Percentiles rank a stretch among this genome's conserved stretches.
Evolutionary conservation across 1,140 invertebrate species (phyloP).

Genomic region (Sitobion miscanthi): DNA sequence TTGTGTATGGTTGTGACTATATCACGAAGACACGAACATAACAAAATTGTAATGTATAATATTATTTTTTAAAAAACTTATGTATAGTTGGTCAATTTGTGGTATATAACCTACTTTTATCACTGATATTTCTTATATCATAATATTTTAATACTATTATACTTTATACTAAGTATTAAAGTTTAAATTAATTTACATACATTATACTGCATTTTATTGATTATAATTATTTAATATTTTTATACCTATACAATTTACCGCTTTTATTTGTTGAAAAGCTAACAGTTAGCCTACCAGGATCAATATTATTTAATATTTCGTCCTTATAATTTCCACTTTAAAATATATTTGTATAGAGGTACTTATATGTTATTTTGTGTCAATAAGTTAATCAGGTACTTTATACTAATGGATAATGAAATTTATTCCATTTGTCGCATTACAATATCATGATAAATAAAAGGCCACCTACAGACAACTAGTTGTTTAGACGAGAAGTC

Average conservation of each 20-base stretch:
- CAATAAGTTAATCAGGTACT: background rate
- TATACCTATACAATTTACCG: background rate
- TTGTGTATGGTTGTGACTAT: background rate
- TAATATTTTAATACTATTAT: background rate
- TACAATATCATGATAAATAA: background rate
- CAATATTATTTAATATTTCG: background rate
- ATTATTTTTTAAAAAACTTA: too few relatives aligned
- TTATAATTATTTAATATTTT: background rate
- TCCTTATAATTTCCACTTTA: background rate
- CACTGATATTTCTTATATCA: background rate
- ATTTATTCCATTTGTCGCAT: conserved; percentile 24
- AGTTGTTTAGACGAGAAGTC: background rate
- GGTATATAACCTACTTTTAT: background rate
- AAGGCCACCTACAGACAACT: background rate
- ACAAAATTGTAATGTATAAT: background rate
- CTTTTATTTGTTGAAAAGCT: background rate
- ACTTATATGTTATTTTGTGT: background rate
- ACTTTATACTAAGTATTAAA: background rate
- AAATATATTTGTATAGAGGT: background rate
- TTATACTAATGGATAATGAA: background rate
- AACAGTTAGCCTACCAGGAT: background rate
- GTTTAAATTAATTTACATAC: background rate
- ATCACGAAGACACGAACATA: background rate
- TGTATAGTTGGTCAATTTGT: too few relatives aligned
- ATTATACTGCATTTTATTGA: background rate